Conservation (phyloP, 2,113 vertebrate genomes). For the Gymnogyps californianus region DNA sequence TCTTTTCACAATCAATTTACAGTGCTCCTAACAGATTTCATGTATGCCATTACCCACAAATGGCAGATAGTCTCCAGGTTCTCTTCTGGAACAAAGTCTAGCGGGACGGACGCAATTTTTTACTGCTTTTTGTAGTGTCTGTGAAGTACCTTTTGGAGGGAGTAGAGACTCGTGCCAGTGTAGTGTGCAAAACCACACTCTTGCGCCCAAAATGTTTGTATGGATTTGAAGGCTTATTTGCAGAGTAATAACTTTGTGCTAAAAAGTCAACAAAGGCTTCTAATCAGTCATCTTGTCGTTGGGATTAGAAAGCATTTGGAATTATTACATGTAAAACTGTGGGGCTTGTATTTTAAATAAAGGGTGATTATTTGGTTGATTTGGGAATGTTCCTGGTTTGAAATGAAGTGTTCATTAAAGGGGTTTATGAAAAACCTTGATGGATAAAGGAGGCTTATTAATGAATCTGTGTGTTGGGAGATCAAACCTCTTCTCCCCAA, state of each 20-base stretch:
- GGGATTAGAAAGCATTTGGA: constrained; percentile 47
- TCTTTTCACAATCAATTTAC: background rate
- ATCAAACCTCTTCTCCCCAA: constrained; percentile 6
- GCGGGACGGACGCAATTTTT: background rate
- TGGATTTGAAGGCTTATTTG: background rate
- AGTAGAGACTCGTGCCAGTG: background rate
- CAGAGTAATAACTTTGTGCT: background rate
- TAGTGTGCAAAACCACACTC: background rate
- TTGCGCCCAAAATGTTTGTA: background rate
- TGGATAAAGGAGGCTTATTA: constrained; percentile 46
- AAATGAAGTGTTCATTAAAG: constrained; percentile 21
- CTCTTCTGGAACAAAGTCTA: background rate
- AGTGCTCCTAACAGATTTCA: background rate
- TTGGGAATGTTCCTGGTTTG: constrained; percentile 18
- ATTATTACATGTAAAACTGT: constrained; percentile 23
- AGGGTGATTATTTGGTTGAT: constrained; percentile 36
- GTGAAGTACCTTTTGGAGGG: background rate
- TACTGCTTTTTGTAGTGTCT: constrained; percentile 1
- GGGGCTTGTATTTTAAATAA: constrained; percentile 59
- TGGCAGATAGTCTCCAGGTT: background rate
- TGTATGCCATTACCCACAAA: background rate
- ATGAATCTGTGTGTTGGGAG: constrained; percentile 36
- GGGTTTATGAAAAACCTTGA: constrained; percentile 11
- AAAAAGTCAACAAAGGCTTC: background rate
- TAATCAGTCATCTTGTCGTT: background rate